A percentile compares a stretch with the other conserved stretches of the same genome.
Evolutionary conservation across 2,888 invertebrate genomes (phyloP).

Genomic region (Drosophila monieri): DNA sequence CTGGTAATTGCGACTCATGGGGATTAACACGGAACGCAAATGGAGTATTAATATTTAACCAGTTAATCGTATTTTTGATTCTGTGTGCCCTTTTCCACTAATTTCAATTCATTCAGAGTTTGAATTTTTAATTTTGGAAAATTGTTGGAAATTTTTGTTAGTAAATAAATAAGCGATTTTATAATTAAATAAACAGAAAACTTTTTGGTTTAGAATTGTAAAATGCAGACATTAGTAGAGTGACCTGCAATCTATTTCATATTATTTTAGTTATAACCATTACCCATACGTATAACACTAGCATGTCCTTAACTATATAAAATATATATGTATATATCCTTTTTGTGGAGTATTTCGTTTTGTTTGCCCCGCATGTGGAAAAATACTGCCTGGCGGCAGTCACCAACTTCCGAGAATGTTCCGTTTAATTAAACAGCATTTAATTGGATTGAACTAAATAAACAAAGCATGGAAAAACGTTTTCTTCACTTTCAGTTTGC

Average conservation of each 20-base stretch:
- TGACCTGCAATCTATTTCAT: no score
- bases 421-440: constrained; percentile 65
- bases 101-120: neutral
- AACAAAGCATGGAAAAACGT: constrained; percentile 44
- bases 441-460: constrained; percentile 63
- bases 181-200: neutral
- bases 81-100: neutral
- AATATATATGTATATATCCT: neutral
- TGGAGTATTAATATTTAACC: constrained; percentile 12
- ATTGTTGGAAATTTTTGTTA: constrained; percentile 1
- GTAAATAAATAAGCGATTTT: neutral
- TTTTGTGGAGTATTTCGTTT: constrained; percentile 8
- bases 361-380: constrained; percentile 13
- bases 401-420: constrained; percentile 24
- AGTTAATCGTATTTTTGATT: neutral
- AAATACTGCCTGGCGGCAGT: constrained; percentile 28
- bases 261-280: no score
- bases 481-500: constrained; percentile 13
- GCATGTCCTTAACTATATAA: constrained; percentile 9
- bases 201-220: neutral
- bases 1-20: constrained; percentile 31
- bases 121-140: constrained; percentile 1
- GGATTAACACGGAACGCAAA: constrained; percentile 4
- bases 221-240: no score
- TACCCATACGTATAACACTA: neutral